Evolutionary conservation across 2,888 invertebrate species (phyloP).

Genomic region (Apantesis nais): DNA sequence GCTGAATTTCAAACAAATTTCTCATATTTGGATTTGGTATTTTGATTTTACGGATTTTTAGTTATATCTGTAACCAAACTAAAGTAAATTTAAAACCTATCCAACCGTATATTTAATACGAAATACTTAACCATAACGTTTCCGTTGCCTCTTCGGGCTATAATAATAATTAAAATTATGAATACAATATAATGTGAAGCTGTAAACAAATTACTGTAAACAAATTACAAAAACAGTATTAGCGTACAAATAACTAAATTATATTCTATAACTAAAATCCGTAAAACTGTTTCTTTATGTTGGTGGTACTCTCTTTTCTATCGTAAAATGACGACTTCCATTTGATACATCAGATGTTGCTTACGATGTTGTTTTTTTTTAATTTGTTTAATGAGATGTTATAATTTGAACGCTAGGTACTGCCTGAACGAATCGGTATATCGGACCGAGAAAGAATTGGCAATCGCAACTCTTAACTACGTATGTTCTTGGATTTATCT

Average conservation of each 20-base stretch:
- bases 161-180: too few relatives aligned
- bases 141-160: not conserved
- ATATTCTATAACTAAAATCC: slow-evolving; percentile 8
- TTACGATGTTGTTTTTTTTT: slow-evolving; percentile 5
- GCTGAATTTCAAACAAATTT: slow-evolving; percentile 12
- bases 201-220: too few relatives aligned
- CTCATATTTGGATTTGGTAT: not conserved
- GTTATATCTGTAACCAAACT: not conserved
- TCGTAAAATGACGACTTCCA: not conserved
- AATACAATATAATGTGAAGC: not conserved
- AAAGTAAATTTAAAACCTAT: not conserved
- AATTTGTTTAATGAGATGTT: slow-evolving; percentile 19
- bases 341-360: slow-evolving; percentile 4
- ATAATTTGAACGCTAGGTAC: slow-evolving; percentile 27
- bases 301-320: not conserved
- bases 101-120: too few relatives aligned
- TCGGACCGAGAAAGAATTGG: slow-evolving; percentile 26
- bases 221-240: not conserved
- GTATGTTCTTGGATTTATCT: slow-evolving; percentile 28
- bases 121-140: not conserved
- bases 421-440: slow-evolving; percentile 20
- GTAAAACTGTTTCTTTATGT: not conserved
- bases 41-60: slow-evolving; percentile 13
- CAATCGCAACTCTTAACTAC: slow-evolving; percentile 23
- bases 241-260: not conserved